Conservation (phyloP, 2,888 invertebrate species). For the Rutpela maculata region DNA sequence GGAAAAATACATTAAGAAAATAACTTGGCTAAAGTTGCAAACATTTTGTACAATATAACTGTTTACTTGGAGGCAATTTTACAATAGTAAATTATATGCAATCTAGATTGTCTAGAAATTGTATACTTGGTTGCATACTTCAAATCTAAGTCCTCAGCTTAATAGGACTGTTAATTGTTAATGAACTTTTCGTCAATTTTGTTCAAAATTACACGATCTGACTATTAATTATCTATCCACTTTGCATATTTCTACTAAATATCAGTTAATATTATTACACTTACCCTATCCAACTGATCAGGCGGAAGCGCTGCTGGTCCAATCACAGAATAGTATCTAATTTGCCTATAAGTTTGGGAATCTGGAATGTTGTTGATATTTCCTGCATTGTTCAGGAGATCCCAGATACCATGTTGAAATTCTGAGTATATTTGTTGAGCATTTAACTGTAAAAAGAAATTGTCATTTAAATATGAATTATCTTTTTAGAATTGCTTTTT, state of each 20-base stretch:
- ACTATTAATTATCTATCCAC: too few relatives aligned
- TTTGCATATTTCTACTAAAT: too few relatives aligned
- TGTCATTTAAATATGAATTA: not conserved
- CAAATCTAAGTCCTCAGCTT: not conserved
- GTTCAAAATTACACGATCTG: too few relatives aligned
- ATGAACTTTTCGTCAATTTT: too few relatives aligned
- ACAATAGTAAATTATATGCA: too few relatives aligned
- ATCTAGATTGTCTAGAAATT: not conserved
- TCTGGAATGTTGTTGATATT: conserved; percentile 80
- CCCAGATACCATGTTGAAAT: conserved; percentile 88
- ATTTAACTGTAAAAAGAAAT: conserved; percentile 79
- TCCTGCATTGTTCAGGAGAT: conserved; percentile 84
- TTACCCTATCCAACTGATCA: conserved; percentile 88
- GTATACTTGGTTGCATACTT: not conserved
- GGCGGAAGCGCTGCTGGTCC: conserved; percentile 90
- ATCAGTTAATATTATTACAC: conserved; percentile 53
- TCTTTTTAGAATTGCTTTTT: too few relatives aligned
- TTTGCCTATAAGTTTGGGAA: conserved; percentile 82
- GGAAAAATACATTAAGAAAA: too few relatives aligned
- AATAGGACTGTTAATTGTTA: too few relatives aligned
- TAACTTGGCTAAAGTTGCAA: too few relatives aligned
- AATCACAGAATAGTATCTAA: conserved; percentile 85
- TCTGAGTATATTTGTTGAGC: conserved; percentile 88
- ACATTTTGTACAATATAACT: too few relatives aligned
- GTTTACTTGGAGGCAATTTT: too few relatives aligned